These are phyloP conservation scores for Tragelaphus scriptus DNA, from an alignment of 2,113 vertebrate species.

Conservation along the genomic window DNA sequence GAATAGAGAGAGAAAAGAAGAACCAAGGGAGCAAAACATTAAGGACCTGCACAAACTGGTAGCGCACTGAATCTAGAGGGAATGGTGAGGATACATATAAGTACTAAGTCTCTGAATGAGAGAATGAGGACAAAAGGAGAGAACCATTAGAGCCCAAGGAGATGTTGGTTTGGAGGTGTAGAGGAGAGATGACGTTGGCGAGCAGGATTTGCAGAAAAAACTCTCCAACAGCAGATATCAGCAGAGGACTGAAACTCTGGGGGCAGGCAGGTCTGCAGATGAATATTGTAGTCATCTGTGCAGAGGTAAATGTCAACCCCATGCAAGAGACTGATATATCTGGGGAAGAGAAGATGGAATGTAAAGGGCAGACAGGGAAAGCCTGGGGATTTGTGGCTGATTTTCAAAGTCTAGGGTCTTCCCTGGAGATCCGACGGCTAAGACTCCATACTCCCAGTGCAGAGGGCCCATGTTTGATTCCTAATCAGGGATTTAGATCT, in stretches of 20 bases:
- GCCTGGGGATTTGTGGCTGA: not conserved
- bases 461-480: not conserved
- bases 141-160: not conserved
- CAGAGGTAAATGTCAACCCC: not conserved
- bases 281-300: not conserved
- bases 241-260: not conserved
- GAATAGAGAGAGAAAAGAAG: not conserved
- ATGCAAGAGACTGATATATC: not conserved
- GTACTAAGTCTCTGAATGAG: not conserved
- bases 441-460: not conserved
- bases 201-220: not conserved
- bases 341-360: not conserved
- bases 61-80: not conserved
- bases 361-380: not conserved
- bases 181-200: rapidly evolving
- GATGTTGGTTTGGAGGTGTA: not conserved
- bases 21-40: not conserved
- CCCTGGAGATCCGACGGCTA: not conserved
- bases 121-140: not conserved
- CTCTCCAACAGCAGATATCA: not conserved
- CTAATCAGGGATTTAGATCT: not conserved
- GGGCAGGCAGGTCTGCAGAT: not conserved
- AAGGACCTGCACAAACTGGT: not conserved
- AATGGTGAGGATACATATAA: not conserved
- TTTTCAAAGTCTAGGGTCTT: not conserved